A percentile compares a stretch with the other conserved stretches of the same genome.
Evolutionary conservation across 1,140 invertebrate genomes (phyloP).

Genomic region (Leptinotarsa texana): DNA sequence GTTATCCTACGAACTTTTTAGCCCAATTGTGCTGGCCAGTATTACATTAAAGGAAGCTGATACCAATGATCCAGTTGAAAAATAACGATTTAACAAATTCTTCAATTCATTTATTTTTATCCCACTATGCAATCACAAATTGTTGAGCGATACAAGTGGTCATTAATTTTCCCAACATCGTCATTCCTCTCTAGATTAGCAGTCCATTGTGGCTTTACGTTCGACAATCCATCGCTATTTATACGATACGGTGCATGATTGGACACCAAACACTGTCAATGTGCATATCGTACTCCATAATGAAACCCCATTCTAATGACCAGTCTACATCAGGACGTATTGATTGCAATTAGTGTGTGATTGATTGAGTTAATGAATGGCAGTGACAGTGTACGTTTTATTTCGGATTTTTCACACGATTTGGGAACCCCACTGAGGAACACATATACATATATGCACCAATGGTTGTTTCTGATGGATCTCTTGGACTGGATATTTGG

Average conservation of each 20-base stretch:
- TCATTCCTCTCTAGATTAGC: constrained; percentile 1
- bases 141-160: no score
- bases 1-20: no score
- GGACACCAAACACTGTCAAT: constrained; percentile 7
- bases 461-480: no score
- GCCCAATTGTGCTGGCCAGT: no score
- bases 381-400: not conserved
- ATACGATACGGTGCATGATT: constrained; percentile 5
- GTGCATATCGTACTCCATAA: not conserved
- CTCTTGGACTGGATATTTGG: no score
- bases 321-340: not conserved
- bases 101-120: no score
- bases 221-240: not conserved
- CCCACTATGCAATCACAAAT: no score
- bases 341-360: constrained; percentile 2
- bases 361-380: not conserved
- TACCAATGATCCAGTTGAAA: no score
- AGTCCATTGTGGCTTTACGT: constrained; percentile 1
- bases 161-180: not conserved
- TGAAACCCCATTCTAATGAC: not conserved
- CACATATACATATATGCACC: no score
- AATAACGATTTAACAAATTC: no score
- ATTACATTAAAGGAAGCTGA: no score
- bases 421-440: no score
- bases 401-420: not conserved